Conservation (phyloP, 2,797 vertebrate species). For the Rhinogobio ventralis region DNA sequence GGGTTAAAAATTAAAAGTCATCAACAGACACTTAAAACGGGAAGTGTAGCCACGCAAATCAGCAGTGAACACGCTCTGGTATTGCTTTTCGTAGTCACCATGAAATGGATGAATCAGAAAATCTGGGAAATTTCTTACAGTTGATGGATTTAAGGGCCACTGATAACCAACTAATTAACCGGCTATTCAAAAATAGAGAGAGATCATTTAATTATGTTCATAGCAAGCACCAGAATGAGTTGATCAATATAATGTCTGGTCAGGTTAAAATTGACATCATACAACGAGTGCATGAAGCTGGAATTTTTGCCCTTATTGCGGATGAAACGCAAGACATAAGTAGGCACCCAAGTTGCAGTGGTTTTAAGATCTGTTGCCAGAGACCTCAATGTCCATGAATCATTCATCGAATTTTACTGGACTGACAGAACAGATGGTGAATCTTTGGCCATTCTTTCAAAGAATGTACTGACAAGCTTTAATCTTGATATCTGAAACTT, state of each 20-base stretch:
- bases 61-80: not conserved
- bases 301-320: not conserved
- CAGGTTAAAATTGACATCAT: slow-evolving; percentile 8
- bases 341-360: not conserved
- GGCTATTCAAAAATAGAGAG: not conserved
- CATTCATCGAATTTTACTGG: not conserved
- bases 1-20: not conserved
- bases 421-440: not conserved
- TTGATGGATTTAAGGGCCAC: slow-evolving; percentile 23
- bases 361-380: not conserved
- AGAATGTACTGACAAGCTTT: not conserved
- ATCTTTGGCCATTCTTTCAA: not conserved
- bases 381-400: not conserved
- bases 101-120: not conserved
- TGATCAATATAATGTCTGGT: not conserved
- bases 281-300: not conserved
- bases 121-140: not conserved
- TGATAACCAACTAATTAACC: slow-evolving; percentile 10
- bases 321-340: not conserved
- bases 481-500: not conserved
- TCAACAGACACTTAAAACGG: not conserved
- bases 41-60: not conserved
- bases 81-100: not conserved
- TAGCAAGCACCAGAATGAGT: slow-evolving; percentile 9
- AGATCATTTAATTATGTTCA: not conserved